Percentiles rank a stretch among this genome's conserved stretches.
Conservation (phyloP, 2,797 vertebrate genomes). For the Hypotaenidia philippensis region DNA sequence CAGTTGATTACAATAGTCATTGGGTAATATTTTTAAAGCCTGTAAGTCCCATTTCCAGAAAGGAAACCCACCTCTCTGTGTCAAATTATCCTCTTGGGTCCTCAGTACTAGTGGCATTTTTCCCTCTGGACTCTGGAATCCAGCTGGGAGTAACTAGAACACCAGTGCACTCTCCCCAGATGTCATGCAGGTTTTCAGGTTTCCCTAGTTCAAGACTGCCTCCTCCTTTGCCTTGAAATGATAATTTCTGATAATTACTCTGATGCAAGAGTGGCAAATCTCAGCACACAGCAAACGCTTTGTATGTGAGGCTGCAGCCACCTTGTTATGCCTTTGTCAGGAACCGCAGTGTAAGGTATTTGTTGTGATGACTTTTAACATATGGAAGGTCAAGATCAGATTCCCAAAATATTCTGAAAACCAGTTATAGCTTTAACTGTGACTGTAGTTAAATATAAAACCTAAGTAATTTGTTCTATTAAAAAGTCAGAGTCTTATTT, state of each 20-base stretch:
- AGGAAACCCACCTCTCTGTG: neutral
- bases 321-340: neutral
- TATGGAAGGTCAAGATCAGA: slow-evolving; percentile 68
- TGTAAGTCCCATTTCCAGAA: neutral
- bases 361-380: slow-evolving; percentile 74
- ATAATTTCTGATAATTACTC: neutral
- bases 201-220: neutral
- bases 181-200: neutral
- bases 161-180: neutral
- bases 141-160: neutral
- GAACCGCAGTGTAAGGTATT: neutral
- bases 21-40: neutral
- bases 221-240: neutral
- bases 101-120: neutral
- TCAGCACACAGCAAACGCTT: neutral
- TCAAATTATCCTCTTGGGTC: neutral
- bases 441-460: slow-evolving; percentile 81
- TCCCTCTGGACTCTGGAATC: neutral
- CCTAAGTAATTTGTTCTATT: slow-evolving; percentile 81
- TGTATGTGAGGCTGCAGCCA: neutral
- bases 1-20: neutral
- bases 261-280: neutral
- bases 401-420: slow-evolving; percentile 82
- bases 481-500: slow-evolving; percentile 80
- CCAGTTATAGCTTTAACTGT: slow-evolving; percentile 76